phyloP scores from a whole-genome alignment of 2,113 vertebrate genomes.

The Puntigrus tetrazona region DNA sequence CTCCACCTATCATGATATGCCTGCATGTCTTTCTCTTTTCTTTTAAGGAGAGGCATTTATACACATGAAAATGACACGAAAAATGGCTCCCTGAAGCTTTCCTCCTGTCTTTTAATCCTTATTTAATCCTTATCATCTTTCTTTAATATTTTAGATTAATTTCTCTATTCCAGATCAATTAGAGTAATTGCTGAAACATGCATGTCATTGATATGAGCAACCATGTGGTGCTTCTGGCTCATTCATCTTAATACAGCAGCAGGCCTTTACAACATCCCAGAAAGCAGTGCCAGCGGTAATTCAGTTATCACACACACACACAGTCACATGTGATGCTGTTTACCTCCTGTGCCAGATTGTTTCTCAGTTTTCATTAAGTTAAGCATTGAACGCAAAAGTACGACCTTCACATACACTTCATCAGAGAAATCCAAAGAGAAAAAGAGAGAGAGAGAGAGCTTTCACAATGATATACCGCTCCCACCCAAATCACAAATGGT shows the following conservation, averaged over 20 bases:
- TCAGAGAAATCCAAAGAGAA: conserved; percentile 54
- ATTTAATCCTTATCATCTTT: conserved; percentile 17
- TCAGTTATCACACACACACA: conserved; percentile 32
- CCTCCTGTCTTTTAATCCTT: not conserved
- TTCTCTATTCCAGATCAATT: conserved; percentile 24
- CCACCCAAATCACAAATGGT: conserved; percentile 60
- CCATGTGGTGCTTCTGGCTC: conserved; percentile 15
- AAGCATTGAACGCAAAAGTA: conserved; percentile 60
- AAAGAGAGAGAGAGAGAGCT: conserved; percentile 12
- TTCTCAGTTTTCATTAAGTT: conserved; percentile 61
- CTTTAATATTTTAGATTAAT: conserved; percentile 10
- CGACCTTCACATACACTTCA: conserved; percentile 67
- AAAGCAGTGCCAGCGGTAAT: conserved; percentile 45
- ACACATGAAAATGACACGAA: not conserved
- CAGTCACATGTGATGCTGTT: conserved; percentile 10
- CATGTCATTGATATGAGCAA: conserved; percentile 30
- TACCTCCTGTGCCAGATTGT: conserved; percentile 41
- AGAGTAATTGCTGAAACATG: conserved; percentile 36
- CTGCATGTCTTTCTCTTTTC: not conserved
- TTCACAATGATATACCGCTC: conserved; percentile 20
- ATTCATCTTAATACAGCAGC: conserved; percentile 30
- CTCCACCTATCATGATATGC: not conserved
- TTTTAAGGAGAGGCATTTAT: not conserved
- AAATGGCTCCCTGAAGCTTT: not conserved
- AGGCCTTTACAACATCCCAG: conserved; percentile 29